phyloP scores from a whole-genome alignment of 2,113 vertebrate genomes.

The Lasiurus borealis region DNA sequence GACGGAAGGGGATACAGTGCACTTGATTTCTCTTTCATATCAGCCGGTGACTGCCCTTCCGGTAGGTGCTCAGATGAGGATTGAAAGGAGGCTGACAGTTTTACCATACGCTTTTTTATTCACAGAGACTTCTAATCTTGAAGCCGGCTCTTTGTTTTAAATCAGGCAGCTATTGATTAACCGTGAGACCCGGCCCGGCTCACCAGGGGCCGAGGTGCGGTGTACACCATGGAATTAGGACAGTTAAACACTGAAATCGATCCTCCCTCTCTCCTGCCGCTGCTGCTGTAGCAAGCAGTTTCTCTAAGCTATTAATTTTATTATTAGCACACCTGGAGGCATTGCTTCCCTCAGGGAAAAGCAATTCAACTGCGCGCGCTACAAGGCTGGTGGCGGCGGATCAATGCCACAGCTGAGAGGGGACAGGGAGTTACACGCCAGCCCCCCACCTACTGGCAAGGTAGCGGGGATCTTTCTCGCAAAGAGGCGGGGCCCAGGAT shows the following conservation, averaged over 20 bases:
- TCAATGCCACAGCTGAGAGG: slow-evolving; percentile 86
- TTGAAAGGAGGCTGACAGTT: slow-evolving; percentile 83
- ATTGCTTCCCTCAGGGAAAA: slow-evolving; percentile 88
- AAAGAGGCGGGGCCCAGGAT: not conserved
- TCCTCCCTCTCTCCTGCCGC: slow-evolving; percentile 82
- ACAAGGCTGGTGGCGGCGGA: slow-evolving; percentile 85
- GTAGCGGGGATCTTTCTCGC: not conserved
- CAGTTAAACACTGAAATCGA: slow-evolving; percentile 91
- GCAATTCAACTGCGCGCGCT: slow-evolving; percentile 89
- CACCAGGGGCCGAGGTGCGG: slow-evolving; percentile 84
- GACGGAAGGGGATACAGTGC: slow-evolving; percentile 56
- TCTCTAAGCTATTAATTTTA: slow-evolving; percentile 93
- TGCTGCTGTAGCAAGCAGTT: slow-evolving; percentile 90
- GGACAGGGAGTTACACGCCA: slow-evolving; percentile 42
- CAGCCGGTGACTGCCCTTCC: slow-evolving; percentile 42
- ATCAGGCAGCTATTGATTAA: slow-evolving; percentile 89
- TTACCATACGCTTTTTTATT: slow-evolving; percentile 86
- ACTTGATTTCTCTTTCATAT: slow-evolving; percentile 36
- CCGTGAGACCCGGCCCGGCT: slow-evolving; percentile 82
- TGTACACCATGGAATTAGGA: slow-evolving; percentile 88
- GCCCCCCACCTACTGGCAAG: slow-evolving; percentile 62
- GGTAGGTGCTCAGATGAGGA: slow-evolving; percentile 67
- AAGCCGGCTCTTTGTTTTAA: slow-evolving; percentile 88
- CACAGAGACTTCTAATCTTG: slow-evolving; percentile 86
- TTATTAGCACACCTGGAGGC: slow-evolving; percentile 93